These are phyloP conservation scores for Nemopilema nomurai DNA, from an alignment of 30 jellyfish, hydroid and myxozoan genomes.

Conservation along the genomic window DNA sequence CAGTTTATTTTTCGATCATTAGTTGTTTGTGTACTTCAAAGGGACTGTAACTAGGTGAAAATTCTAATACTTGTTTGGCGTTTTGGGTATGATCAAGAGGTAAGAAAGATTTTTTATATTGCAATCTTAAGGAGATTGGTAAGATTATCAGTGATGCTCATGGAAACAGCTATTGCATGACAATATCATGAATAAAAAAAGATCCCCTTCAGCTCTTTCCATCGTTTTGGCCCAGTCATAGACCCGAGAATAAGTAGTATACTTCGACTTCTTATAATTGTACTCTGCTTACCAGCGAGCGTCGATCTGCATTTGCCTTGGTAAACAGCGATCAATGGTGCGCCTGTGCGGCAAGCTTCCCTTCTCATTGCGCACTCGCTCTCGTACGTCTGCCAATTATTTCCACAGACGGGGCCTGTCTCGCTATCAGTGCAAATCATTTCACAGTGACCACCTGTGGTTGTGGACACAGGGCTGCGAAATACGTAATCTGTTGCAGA, in stretches of 20 bases:
- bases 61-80: too few relatives aligned
- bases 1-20: too few relatives aligned
- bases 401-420: constrained; percentile 69
- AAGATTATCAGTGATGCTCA: too few relatives aligned
- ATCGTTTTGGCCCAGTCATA: too few relatives aligned
- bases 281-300: neutral
- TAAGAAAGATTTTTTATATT: too few relatives aligned
- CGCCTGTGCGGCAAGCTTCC: constrained; percentile 35
- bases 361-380: constrained; percentile 50
- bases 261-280: neutral
- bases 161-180: too few relatives aligned
- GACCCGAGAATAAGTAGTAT: neutral
- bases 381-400: constrained; percentile 48
- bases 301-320: constrained; percentile 20
- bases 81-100: too few relatives aligned
- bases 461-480: neutral
- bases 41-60: too few relatives aligned
- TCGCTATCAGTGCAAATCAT: constrained; percentile 10
- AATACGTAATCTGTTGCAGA: neutral
- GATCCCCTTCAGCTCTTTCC: too few relatives aligned
- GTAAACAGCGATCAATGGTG: constrained; percentile 27
- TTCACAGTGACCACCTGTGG: neutral
- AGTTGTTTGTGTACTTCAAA: too few relatives aligned
- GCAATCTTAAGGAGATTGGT: too few relatives aligned
- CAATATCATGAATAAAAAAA: too few relatives aligned